Evolutionary conservation across 2,888 invertebrate genomes (phyloP).

Genomic region (Drosophila incognita): DNA sequence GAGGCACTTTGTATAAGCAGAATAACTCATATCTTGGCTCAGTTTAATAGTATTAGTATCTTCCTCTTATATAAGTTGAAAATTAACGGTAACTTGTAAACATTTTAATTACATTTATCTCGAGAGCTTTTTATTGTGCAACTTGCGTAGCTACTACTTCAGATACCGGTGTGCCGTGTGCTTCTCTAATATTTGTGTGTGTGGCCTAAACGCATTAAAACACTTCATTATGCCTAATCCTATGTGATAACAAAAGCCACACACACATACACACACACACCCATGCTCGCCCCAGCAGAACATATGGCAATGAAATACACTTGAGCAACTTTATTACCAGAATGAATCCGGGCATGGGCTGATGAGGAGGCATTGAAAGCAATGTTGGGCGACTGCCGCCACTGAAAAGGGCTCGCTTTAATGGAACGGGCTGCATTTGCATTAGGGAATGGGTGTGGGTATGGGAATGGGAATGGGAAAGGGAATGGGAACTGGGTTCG

Average conservation of each 20-base stretch:
- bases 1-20: background rate
- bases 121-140: constrained; percentile 49
- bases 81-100: constrained; percentile 18
- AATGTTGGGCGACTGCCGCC: constrained; percentile 22
- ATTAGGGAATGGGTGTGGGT: constrained; percentile 34
- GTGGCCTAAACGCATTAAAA: constrained; percentile 77
- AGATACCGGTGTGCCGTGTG: constrained; percentile 24
- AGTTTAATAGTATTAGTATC: background rate
- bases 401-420: constrained; percentile 63
- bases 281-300: constrained; percentile 24
- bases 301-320: constrained; percentile 75
- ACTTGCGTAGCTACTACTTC: constrained; percentile 42
- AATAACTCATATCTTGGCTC: background rate
- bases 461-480: background rate
- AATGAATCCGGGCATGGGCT: constrained; percentile 38
- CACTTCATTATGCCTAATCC: constrained; percentile 81
- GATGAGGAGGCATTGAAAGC: constrained; percentile 48
- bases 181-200: constrained; percentile 43
- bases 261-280: constrained; percentile 45
- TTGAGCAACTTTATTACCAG: constrained; percentile 78
- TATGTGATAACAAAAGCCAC: constrained; percentile 80
- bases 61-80: background rate
- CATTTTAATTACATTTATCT: constrained; percentile 68
- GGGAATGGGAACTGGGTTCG: constrained; percentile 15
- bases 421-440: constrained; percentile 71